Evolutionary conservation across 2,888 invertebrate genomes (phyloP), one percentile per base, ranked within the genome.

Genomic region (Volucella bombylans): DNA sequence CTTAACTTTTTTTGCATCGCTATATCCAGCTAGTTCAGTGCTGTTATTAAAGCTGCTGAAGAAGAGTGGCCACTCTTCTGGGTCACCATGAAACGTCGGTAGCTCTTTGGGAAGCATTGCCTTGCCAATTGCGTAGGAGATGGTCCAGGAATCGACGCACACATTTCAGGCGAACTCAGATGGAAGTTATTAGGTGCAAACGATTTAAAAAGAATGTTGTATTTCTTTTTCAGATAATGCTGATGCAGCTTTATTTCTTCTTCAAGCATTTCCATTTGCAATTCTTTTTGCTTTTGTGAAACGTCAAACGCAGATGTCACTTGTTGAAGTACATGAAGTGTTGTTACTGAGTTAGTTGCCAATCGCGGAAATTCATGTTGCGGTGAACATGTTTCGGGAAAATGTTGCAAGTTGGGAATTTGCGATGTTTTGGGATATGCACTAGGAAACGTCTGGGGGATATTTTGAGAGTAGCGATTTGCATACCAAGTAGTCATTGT

Each of bases 181-280:
- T 31, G 31, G 31, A 31, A 31, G 31, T 31, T 6, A n/a, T 6
- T 31, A 6, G 31, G 31, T 31, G 31, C 31, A 31, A 31, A 31
- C 11, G 47, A 41, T 18, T 4, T 59, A n/a, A n/a, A 49, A 49
- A 71, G 39, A 38, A 71, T 71, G 57, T 71, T 8, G 10, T 71
- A 73, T 54, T 73, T 71, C n/a, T 8, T 55, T 47, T 64, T 38
- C 11, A 73, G 18, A 55, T 55, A 73, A n/a, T 38, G 65, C 31
- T 57, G 78, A 23, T 82, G 77, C 2, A 77, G 41, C 55, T 67
- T 67, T 65, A 15, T 82, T 43, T 82, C 73, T 45, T 82, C 78
- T 18, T 73, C 78, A n/a, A 82, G 18, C 52, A 82, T 64, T 41
- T 82, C 65, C 50, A 76, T 49, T 68, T 67, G 57, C 11, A 76